Conservation (phyloP, 1,140 invertebrate genomes). For the Zophobas morio region DNA sequence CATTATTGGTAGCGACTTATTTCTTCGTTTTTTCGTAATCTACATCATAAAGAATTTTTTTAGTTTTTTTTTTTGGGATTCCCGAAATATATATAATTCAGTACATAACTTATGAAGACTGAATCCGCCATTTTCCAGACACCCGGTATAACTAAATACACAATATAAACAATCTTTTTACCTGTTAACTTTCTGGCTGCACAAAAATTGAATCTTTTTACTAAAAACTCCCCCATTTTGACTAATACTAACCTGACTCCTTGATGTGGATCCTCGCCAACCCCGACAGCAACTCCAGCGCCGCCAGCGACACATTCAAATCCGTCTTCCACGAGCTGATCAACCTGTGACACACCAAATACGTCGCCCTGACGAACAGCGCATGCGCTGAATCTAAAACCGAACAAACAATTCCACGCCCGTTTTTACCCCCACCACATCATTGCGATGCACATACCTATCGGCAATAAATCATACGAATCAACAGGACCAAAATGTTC, state of each 20-base stretch:
- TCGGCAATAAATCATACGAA: slow-evolving; percentile 57
- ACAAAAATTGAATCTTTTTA: slow-evolving; percentile 19
- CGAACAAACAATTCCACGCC: slow-evolving; percentile 40
- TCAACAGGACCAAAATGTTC: slow-evolving; percentile 57
- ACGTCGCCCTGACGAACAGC: slow-evolving; percentile 91
- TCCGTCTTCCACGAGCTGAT: slow-evolving; percentile 97
- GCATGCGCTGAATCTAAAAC: slow-evolving; percentile 84
- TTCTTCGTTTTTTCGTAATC: too few relatives aligned
- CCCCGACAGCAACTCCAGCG: slow-evolving; percentile 91
- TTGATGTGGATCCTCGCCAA: slow-evolving; percentile 88
- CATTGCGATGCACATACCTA: slow-evolving; percentile 61
- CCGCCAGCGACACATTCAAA: slow-evolving; percentile 94
- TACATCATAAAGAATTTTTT: too few relatives aligned
- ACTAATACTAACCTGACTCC: slow-evolving; percentile 80
- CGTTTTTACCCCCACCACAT: neutral
- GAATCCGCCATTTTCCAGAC: too few relatives aligned
- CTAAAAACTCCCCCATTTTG: neutral
- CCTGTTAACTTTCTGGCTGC: slow-evolving; percentile 62
- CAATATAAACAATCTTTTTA: slow-evolving; percentile 43
- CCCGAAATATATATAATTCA: too few relatives aligned
- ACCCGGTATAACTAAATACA: neutral
- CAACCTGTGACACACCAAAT: slow-evolving; percentile 93
- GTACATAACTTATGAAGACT: too few relatives aligned
- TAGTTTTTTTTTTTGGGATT: too few relatives aligned
- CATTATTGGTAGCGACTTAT: too few relatives aligned